Evolutionary conservation across 92 coral and sea anemone species (phyloP), one percentile per base, ranked within the genome.

Genomic region (Epizoanthus illoricatus): DNA sequence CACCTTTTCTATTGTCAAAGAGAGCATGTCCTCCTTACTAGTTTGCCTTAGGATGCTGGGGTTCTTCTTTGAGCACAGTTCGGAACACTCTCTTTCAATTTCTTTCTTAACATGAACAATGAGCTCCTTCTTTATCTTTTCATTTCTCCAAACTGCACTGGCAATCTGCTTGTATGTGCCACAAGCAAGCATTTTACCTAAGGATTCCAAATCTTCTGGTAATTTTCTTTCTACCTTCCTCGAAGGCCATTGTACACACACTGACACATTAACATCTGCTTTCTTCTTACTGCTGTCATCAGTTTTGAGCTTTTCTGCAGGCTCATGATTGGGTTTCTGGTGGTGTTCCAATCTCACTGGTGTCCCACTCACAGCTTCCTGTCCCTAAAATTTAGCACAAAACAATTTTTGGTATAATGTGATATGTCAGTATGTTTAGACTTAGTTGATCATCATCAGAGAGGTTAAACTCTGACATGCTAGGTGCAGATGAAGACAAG

Each of bases 91-190:
- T 65, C 67, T 74, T 55, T 58, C 80, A 4, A 74, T 54, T 33
- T 74, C 67, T 74, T 74, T 74, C 80, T 74, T 74, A 41, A 74
- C 23, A 56, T 74, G 66, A n/a, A 19, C 67, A 7, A 57, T 8
- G 15, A 74, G 60, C 61, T 56, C 80, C 39, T 74, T 74, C 66
- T 58, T 74, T 54, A 74, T 28, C 54, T 74, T 40, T 58, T 58
- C 80, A 74, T 74, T 74, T 39, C 60, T 74, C 80, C 80, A 74
- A 24, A 16, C 60, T 17, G 67, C 80, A 74, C 60, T 57, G 7
- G 67, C 67, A 20, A 74, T 74, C 54, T 74, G 80, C 41, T 74
- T 74, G 65, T 74, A 74, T 18, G 80, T 74, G 7, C 80, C 67
- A 56, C 67, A 57, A 49, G 60, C 80, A 74, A 57, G 65, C 80